These are phyloP conservation scores for Xestia xanthographa DNA, from an alignment of 2,888 invertebrate genomes.

Conservation along the genomic window DNA sequence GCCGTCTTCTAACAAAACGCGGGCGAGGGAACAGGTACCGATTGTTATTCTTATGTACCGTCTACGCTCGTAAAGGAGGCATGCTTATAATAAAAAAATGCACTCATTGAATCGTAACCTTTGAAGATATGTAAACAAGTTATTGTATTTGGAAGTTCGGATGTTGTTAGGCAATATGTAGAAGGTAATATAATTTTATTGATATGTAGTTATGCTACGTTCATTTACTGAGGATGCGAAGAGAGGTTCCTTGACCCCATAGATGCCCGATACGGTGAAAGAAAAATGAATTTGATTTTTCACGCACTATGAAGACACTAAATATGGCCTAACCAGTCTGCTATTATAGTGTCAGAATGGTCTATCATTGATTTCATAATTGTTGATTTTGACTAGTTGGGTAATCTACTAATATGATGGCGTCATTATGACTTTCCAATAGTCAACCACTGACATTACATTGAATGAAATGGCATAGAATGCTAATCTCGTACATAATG, in stretches of 20 bases:
- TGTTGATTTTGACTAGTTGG: no score
- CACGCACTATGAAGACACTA: background rate
- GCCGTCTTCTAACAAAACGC: slow-evolving; percentile 82
- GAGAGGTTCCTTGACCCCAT: slow-evolving; percentile 2
- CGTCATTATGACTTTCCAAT: no score
- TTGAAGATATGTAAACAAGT: slow-evolving; percentile 76
- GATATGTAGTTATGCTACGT: slow-evolving; percentile 15
- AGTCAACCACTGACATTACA: no score
- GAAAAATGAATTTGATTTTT: background rate
- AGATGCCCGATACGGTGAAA: background rate
- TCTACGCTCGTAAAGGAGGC: slow-evolving; percentile 66
- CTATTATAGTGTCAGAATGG: no score
- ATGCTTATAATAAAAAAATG: slow-evolving; percentile 77
- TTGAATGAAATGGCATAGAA: no score
- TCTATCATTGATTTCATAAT: no score
- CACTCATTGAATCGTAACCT: slow-evolving; percentile 78
- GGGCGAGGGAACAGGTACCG: slow-evolving; percentile 82
- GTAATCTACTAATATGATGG: no score
- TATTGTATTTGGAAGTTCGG: slow-evolving; percentile 39
- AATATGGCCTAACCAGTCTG: no score
- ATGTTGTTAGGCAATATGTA: slow-evolving; percentile 16
- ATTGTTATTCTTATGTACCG: slow-evolving; percentile 82
- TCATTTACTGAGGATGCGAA: background rate
- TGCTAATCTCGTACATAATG: no score
- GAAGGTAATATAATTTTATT: slow-evolving; percentile 24